phyloP scores from a whole-genome alignment of 1,140 invertebrate genomes.

The Plectrocnemia conspersa region DNA sequence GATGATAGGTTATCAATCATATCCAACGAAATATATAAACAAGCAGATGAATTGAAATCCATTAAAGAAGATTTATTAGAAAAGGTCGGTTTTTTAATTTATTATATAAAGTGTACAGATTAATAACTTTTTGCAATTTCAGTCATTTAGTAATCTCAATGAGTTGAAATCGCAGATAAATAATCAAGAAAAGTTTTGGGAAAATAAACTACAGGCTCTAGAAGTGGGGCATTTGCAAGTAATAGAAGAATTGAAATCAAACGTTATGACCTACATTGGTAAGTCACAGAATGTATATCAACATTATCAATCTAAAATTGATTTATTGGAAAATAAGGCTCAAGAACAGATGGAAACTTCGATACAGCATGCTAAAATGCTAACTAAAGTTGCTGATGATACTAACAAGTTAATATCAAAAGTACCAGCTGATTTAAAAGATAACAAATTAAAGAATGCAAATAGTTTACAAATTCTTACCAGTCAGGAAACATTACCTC shows the following conservation, averaged over 20 bases:
- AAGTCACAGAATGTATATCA: conserved; percentile 37
- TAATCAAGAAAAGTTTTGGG: conserved; percentile 46
- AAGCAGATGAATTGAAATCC: conserved; percentile 42
- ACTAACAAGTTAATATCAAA: conserved; percentile 3
- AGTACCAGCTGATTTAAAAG: too few species aligned
- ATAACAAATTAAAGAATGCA: too few species aligned
- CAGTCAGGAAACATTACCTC: conserved; percentile 30
- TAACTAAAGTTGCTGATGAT: background rate
- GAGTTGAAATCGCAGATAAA: conserved; percentile 43
- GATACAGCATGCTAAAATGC: conserved; percentile 36
- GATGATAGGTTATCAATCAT: conserved; percentile 34
- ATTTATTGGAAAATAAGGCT: conserved; percentile 41
- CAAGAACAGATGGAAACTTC: conserved; percentile 40
- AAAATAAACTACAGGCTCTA: conserved; percentile 42
- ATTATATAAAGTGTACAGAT: conserved; percentile 23
- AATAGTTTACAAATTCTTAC: too few species aligned
- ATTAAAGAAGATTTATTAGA: conserved; percentile 40
- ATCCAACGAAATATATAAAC: conserved; percentile 38
- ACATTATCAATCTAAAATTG: conserved; percentile 44
- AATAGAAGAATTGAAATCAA: conserved; percentile 44
- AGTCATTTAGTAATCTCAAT: conserved; percentile 41
- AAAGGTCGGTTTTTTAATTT: conserved; percentile 19
- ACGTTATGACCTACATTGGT: conserved; percentile 18
- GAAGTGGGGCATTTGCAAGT: conserved; percentile 43
- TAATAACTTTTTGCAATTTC: conserved; percentile 17